Evolutionary conservation across 2,113 vertebrate genomes (phyloP).

Genomic region (Microtus montanus): DNA sequence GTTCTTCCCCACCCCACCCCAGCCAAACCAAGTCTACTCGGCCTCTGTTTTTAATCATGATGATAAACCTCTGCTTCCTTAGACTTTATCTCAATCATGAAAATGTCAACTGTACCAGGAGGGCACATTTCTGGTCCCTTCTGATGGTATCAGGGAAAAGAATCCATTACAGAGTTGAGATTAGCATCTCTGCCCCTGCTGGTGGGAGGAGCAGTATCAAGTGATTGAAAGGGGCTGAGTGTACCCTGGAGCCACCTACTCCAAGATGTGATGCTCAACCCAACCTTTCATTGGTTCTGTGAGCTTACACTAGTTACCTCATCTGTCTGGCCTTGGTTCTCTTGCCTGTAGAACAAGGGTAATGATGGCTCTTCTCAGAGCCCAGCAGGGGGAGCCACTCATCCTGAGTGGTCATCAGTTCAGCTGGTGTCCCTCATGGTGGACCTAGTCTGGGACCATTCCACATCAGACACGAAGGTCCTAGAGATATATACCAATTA

Average conservation of each 20-base stretch:
- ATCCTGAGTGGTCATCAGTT: neutral
- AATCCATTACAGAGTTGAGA: conserved; percentile 45
- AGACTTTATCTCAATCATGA: neutral
- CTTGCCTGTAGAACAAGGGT: neutral
- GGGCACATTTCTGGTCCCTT: conserved; percentile 10
- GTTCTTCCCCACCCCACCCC: conserved; percentile 36
- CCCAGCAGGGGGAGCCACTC: neutral
- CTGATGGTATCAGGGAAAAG: conserved; percentile 15
- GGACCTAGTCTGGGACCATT: neutral
- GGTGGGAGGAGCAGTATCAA: neutral
- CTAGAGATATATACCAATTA: neutral
- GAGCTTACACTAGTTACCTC: neutral
- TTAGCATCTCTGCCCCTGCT: neutral
- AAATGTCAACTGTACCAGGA: neutral
- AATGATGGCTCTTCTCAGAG: neutral
- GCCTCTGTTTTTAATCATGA: conserved; percentile 56
- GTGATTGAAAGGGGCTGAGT: neutral
- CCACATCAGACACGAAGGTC: neutral
- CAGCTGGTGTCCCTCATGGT: neutral
- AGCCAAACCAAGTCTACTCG: conserved; percentile 14
- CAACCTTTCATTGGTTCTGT: neutral
- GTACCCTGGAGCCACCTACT: neutral
- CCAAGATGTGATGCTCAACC: neutral
- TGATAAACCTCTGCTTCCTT: conserved; percentile 30
- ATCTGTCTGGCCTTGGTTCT: neutral